phyloP scores from a whole-genome alignment of 92 coral and sea anemone species.

The Actinernus sp. region DNA sequence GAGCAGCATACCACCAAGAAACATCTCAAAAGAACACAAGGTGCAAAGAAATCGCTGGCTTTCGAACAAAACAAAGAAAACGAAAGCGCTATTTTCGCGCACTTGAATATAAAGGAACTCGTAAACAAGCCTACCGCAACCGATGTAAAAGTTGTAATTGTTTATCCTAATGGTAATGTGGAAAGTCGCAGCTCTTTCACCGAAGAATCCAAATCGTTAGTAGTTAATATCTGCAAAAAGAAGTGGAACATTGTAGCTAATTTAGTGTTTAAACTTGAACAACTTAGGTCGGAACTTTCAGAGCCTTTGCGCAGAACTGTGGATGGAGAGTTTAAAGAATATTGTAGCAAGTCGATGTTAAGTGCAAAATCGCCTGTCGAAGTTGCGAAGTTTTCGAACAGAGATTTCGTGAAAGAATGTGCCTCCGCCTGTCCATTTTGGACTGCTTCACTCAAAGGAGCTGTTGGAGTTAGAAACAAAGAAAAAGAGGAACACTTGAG shows the following conservation, averaged over 20 bases:
- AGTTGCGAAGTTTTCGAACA: slow-evolving; percentile 45
- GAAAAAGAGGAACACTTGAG: background rate
- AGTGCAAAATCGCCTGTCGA: slow-evolving; percentile 43
- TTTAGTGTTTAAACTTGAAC: slow-evolving; percentile 23
- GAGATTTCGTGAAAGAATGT: slow-evolving; percentile 14
- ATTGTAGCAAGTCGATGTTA: slow-evolving; percentile 16
- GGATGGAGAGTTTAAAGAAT: slow-evolving; percentile 21
- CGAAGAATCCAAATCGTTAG: slow-evolving; percentile 20
- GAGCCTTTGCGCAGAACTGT: slow-evolving; percentile 22
- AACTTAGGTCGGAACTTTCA: slow-evolving; percentile 6
- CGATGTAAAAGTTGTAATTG: background rate
- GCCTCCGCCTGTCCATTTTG: slow-evolving; percentile 38
- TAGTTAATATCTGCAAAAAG: slow-evolving; percentile 26
- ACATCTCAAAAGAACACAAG: background rate
- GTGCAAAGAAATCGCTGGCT: slow-evolving; percentile 1
- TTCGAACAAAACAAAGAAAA: background rate
- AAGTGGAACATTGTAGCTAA: slow-evolving; percentile 59
- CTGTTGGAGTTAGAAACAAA: slow-evolving; percentile 10
- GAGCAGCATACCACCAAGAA: background rate
- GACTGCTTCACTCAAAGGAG: slow-evolving; percentile 53
- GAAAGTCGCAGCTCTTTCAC: background rate
- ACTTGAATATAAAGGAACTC: background rate
- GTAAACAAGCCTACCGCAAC: background rate
- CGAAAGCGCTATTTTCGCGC: background rate
- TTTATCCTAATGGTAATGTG: slow-evolving; percentile 28